A percentile compares a stretch with the other conserved stretches of the same genome.
phyloP scores from a whole-genome alignment of 2,888 invertebrate species.

The Theretra japonica region DNA sequence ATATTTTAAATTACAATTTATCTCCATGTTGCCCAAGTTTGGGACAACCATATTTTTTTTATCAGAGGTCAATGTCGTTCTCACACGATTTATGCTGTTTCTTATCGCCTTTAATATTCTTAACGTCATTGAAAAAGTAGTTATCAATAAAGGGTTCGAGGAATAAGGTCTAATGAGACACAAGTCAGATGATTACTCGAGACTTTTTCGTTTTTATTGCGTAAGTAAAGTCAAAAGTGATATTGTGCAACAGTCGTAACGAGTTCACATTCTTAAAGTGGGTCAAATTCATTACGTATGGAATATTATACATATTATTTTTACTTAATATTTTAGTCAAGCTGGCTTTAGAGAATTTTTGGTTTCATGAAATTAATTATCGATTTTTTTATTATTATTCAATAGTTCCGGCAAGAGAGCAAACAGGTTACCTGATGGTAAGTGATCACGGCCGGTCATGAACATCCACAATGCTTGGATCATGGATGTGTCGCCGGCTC shows the following conservation, averaged over 20 bases:
- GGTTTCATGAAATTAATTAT: not conserved
- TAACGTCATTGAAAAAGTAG: not conserved
- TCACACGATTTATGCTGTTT: not conserved
- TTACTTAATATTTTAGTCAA: not conserved
- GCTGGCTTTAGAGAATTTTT: not conserved
- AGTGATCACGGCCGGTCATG: too few species aligned
- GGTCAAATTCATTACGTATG: slow-evolving; percentile 59
- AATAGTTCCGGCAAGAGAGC: too few species aligned
- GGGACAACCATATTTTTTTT: not conserved
- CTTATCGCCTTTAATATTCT: not conserved
- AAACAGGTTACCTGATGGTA: too few species aligned
- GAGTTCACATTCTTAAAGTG: slow-evolving; percentile 55
- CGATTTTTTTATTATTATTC: too few species aligned
- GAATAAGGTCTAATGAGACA: slow-evolving; percentile 22
- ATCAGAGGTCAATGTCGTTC: not conserved
- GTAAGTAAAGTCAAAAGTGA: slow-evolving; percentile 40
- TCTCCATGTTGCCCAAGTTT: too few species aligned
- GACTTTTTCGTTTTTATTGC: slow-evolving; percentile 38
- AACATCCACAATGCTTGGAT: too few species aligned
- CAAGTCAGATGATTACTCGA: slow-evolving; percentile 8
- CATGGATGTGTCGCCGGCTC: too few species aligned
- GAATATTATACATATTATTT: slow-evolving; percentile 50
- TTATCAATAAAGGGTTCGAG: slow-evolving; percentile 12
- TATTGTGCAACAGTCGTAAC: slow-evolving; percentile 52
- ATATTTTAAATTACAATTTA: too few species aligned